These are phyloP conservation scores for Entelurus aequoreus DNA, from an alignment of 2,113 vertebrate species.

Conservation along the genomic window DNA sequence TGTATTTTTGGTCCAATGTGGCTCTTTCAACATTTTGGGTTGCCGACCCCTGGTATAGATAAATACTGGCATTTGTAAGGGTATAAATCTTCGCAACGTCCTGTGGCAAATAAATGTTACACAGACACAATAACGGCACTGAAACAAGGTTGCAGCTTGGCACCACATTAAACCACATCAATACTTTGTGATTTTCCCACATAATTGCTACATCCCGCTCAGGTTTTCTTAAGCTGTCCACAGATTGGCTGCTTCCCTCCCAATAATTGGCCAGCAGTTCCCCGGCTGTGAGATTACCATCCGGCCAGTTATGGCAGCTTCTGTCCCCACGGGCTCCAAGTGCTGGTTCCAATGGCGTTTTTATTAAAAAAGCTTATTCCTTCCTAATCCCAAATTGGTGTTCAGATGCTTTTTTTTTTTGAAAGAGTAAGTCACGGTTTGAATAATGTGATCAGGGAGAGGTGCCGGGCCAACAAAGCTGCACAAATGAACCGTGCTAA, in stretches of 20 bases:
- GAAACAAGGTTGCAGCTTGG: not conserved
- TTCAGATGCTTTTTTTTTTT: conserved; percentile 50
- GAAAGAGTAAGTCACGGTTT: conserved; percentile 57
- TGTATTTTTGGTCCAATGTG: too few relatives aligned
- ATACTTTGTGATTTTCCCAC: conserved; percentile 36
- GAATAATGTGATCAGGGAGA: conserved; percentile 68
- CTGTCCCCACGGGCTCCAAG: conserved; percentile 48
- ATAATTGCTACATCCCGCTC: conserved; percentile 43
- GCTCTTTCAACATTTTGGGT: too few relatives aligned
- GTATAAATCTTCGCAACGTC: too few relatives aligned
- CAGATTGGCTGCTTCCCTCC: conserved; percentile 38
- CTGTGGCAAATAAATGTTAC: too few relatives aligned
- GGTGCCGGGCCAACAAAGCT: conserved; percentile 43
- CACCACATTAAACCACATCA: conserved; percentile 28
- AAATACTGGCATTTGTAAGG: too few relatives aligned
- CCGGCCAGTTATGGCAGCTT: conserved; percentile 62
- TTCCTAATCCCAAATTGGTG: conserved; percentile 60
- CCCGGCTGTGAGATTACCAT: conserved; percentile 54
- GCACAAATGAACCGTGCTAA: conserved; percentile 66
- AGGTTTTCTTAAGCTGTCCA: conserved; percentile 25
- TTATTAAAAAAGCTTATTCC: conserved; percentile 53
- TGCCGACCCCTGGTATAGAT: too few relatives aligned
- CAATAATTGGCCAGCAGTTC: conserved; percentile 40
- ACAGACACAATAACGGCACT: too few relatives aligned
- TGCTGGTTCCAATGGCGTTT: conserved; percentile 58